phyloP scores from a whole-genome alignment of 2,888 invertebrate genomes.

The Pammene aurita region DNA sequence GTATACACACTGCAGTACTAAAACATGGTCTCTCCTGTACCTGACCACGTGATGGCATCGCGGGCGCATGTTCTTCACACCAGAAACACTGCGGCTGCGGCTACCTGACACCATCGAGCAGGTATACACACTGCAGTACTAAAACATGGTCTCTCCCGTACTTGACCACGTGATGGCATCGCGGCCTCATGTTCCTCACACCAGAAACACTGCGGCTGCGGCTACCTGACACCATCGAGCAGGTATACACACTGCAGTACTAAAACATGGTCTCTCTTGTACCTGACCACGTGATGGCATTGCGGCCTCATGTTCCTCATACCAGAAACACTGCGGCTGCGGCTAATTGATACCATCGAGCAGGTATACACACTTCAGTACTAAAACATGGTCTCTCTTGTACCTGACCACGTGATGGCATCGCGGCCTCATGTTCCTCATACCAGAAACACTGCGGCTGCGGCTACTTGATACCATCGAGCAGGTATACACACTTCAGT shows the following conservation, averaged over 20 bases:
- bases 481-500: too few relatives aligned
- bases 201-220: conserved; percentile 78
- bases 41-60: conserved; percentile 68
- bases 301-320: conserved; percentile 72
- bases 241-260: too few relatives aligned
- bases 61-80: conserved; percentile 74
- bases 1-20: too few relatives aligned
- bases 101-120: conserved; percentile 81
- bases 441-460: conserved; percentile 79
- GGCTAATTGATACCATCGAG: conserved; percentile 78
- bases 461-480: conserved; percentile 79
- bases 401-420: conserved; percentile 71
- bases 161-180: conserved; percentile 67
- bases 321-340: conserved; percentile 77
- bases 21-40: conserved; percentile 72
- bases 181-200: conserved; percentile 72
- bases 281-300: conserved; percentile 70
- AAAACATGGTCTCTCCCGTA: conserved; percentile 72
- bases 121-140: too few relatives aligned
- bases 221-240: conserved; percentile 79
- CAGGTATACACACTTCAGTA: too few relatives aligned
- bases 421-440: conserved; percentile 70
- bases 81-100: conserved; percentile 76
- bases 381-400: conserved; percentile 69
- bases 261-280: conserved; percentile 70